phyloP scores from a whole-genome alignment of 2,888 invertebrate genomes.

The Vanessa cardui region DNA sequence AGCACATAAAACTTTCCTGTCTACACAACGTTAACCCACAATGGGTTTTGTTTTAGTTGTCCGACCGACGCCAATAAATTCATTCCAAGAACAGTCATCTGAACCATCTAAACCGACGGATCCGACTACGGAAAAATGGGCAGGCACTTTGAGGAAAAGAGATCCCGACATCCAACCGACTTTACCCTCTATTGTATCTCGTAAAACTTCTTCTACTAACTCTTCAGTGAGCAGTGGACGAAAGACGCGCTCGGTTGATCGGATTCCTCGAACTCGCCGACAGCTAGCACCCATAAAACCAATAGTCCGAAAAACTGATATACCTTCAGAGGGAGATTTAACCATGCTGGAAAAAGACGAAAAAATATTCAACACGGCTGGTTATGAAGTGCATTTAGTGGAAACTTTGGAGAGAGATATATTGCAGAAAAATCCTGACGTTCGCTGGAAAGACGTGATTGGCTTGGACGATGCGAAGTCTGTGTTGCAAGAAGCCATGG shows the following conservation, averaged over 20 bases:
- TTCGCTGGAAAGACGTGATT: constrained; percentile 91
- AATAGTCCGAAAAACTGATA: constrained; percentile 58
- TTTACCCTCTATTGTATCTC: constrained; percentile 83
- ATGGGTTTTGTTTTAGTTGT: constrained; percentile 61
- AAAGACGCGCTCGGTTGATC: constrained; percentile 74
- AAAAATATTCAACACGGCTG: constrained; percentile 85
- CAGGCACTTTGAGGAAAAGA: constrained; percentile 85
- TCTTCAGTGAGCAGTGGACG: constrained; percentile 66
- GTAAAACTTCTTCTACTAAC: constrained; percentile 77
- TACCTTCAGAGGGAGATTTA: constrained; percentile 68
- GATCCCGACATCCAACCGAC: constrained; percentile 86
- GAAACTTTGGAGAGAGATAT: constrained; percentile 93
- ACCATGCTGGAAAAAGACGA: constrained; percentile 69
- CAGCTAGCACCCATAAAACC: constrained; percentile 69
- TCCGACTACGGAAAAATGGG: constrained; percentile 85
- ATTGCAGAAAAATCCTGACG: constrained; percentile 90
- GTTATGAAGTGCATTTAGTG: constrained; percentile 89
- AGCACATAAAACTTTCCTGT: too few species aligned
- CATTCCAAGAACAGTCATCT: constrained; percentile 54
- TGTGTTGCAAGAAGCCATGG: constrained; percentile 92
- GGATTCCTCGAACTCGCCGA: constrained; percentile 60
- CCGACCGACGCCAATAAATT: constrained; percentile 62
- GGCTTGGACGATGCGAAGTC: constrained; percentile 89
- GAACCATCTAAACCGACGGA: constrained; percentile 65
- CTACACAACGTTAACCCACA: too few species aligned